phyloP scores from a whole-genome alignment of 2,797 vertebrate genomes.

The Selene dorsalis region DNA sequence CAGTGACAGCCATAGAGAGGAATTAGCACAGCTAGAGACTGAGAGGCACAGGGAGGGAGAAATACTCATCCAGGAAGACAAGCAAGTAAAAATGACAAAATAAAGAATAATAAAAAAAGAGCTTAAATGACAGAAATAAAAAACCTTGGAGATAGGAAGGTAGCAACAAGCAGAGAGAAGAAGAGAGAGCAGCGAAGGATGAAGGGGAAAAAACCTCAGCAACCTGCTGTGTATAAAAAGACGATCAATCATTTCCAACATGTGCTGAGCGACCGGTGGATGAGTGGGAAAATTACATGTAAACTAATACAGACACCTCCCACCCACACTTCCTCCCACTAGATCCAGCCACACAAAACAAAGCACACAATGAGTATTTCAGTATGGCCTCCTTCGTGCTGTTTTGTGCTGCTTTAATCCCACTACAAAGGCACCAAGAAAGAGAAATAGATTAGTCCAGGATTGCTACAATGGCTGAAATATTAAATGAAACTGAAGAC shows the following conservation, averaged over 20 bases:
- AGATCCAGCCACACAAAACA: conserved; percentile 41
- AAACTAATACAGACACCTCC: conserved; percentile 70
- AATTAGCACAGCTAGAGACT: conserved; percentile 67
- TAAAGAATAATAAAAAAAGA: conserved; percentile 15
- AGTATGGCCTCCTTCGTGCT: conserved; percentile 41
- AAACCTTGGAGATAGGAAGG: conserved; percentile 1
- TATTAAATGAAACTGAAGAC: conserved; percentile 24
- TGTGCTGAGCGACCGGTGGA: conserved; percentile 40
- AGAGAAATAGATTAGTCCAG: conserved; percentile 35
- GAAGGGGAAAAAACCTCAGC: not conserved
- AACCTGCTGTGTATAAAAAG: conserved; percentile 42
- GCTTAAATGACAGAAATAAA: conserved; percentile 6
- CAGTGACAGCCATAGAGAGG: conserved; percentile 64
- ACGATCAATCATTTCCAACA: conserved; percentile 54
- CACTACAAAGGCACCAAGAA: conserved; percentile 20
- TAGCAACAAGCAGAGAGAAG: conserved; percentile 41
- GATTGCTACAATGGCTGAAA: conserved; percentile 17
- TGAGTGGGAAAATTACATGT: conserved; percentile 55
- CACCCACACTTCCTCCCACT: conserved; percentile 54
- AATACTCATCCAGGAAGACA: conserved; percentile 40
- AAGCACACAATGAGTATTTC: conserved; percentile 62
- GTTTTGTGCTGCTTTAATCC: conserved; percentile 49
- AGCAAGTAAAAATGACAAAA: conserved; percentile 24
- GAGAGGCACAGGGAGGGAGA: conserved; percentile 48
- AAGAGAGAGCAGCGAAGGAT: not conserved